Conservation (phyloP, 2,888 invertebrate genomes). For the Brachyptera risi region DNA sequence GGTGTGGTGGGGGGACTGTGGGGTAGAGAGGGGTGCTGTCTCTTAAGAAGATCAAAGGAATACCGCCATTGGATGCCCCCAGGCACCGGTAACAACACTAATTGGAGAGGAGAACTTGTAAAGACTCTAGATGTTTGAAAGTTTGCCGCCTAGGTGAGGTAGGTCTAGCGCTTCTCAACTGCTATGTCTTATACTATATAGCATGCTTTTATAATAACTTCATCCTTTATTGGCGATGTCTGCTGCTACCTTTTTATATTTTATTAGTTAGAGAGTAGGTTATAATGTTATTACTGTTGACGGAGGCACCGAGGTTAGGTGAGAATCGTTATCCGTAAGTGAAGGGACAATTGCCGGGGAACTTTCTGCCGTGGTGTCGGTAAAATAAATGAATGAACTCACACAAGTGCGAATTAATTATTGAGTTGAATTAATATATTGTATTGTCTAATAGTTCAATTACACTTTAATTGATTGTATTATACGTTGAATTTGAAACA, state of each 20-base stretch:
- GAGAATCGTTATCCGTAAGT: background rate
- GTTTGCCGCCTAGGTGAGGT: slow-evolving; percentile 10
- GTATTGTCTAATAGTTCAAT: no score
- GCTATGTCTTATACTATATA: no score
- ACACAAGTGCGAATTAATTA: background rate
- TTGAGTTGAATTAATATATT: no score
- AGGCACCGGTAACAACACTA: slow-evolving; percentile 9
- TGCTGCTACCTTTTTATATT: slow-evolving; percentile 20
- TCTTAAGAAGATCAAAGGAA: slow-evolving; percentile 12
- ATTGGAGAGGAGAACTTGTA: slow-evolving; percentile 12
- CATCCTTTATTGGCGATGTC: slow-evolving; percentile 29
- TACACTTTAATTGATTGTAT: no score
- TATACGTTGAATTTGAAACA: no score
- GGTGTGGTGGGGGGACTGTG: background rate
- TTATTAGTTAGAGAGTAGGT: slow-evolving; percentile 12
- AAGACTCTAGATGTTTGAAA: slow-evolving; percentile 17
- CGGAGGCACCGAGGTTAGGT: background rate
- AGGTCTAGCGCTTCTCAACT: slow-evolving; percentile 4
- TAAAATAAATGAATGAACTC: background rate
- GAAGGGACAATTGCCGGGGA: slow-evolving; percentile 4
- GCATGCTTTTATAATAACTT: slow-evolving; percentile 32
- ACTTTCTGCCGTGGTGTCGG: background rate
- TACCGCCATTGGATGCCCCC: slow-evolving; percentile 4
- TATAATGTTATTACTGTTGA: background rate
- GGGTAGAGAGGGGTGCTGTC: no score